Evolutionary conservation across 1,140 invertebrate species (phyloP).

Genomic region (Whitmania pigra): DNA sequence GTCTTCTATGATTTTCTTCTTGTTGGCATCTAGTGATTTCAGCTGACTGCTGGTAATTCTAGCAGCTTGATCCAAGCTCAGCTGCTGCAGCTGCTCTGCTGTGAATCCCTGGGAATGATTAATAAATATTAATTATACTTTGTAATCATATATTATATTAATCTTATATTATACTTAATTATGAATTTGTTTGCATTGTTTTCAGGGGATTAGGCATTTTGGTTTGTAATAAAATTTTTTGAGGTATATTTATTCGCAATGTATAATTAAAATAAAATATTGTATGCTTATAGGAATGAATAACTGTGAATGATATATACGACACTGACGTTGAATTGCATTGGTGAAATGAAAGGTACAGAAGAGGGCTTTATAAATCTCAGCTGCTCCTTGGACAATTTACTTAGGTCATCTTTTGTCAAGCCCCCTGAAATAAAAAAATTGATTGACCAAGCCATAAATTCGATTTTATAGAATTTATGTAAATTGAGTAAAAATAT

Average conservation of each 20-base stretch:
- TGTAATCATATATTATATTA: too few relatives aligned
- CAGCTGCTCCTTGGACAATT: not conserved
- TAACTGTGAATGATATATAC: too few relatives aligned
- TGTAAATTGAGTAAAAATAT: not conserved
- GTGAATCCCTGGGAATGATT: slow-evolving; percentile 14
- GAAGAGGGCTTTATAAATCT: not conserved
- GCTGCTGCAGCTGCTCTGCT: slow-evolving; percentile 1
- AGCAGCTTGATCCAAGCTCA: slow-evolving; percentile 8
- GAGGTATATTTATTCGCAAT: too few relatives aligned
- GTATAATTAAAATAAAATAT: too few relatives aligned
- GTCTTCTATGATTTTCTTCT: slow-evolving; percentile 8
- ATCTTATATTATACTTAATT: too few relatives aligned
- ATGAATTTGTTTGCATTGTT: too few relatives aligned
- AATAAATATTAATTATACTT: not conserved
- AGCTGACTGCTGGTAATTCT: slow-evolving; percentile 3
- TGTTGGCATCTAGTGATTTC: slow-evolving; percentile 15
- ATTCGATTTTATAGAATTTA: not conserved
- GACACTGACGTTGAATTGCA: slow-evolving; percentile 1
- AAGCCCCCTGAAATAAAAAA: not conserved
- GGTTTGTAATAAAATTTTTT: too few relatives aligned
- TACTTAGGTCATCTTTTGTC: not conserved
- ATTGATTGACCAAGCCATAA: not conserved
- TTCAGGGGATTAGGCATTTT: too few relatives aligned
- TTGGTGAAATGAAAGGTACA: not conserved
- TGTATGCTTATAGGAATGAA: too few relatives aligned